These are phyloP conservation scores for Trematomus loennbergii DNA, from an alignment of 2,113 vertebrate genomes.

Conservation along the genomic window DNA sequence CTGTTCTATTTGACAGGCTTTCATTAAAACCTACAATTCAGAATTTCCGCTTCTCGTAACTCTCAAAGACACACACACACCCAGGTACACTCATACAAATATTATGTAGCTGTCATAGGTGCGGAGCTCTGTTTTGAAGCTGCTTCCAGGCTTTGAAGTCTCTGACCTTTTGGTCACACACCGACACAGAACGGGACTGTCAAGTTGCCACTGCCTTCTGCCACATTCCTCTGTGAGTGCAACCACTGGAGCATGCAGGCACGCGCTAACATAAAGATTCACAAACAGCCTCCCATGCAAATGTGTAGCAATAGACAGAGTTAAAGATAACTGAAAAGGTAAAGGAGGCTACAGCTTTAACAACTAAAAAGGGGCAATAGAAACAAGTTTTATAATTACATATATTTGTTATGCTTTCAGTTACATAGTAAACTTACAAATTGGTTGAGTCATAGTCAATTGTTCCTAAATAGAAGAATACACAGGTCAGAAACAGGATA, in stretches of 20 bases:
- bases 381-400: background rate
- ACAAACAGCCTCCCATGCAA: background rate
- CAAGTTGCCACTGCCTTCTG: slow-evolving; percentile 70
- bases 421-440: background rate
- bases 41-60: slow-evolving; percentile 18
- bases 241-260: slow-evolving; percentile 10
- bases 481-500: background rate
- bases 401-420: background rate
- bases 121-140: slow-evolving; percentile 63
- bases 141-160: slow-evolving; percentile 76
- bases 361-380: background rate
- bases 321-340: background rate
- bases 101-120: slow-evolving; percentile 66
- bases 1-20: slow-evolving; percentile 34
- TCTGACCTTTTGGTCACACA: slow-evolving; percentile 78
- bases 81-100: slow-evolving; percentile 37
- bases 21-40: slow-evolving; percentile 36
- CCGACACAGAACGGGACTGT: slow-evolving; percentile 75
- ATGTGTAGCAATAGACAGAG: background rate
- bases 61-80: slow-evolving; percentile 14
- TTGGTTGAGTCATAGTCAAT: background rate
- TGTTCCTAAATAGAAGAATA: background rate
- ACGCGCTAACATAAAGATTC: background rate
- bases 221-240: slow-evolving; percentile 59
- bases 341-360: background rate